Base-by-base conservation (phyloP, 2,797 vertebrate species). In the Diceros bicornis region DNA sequence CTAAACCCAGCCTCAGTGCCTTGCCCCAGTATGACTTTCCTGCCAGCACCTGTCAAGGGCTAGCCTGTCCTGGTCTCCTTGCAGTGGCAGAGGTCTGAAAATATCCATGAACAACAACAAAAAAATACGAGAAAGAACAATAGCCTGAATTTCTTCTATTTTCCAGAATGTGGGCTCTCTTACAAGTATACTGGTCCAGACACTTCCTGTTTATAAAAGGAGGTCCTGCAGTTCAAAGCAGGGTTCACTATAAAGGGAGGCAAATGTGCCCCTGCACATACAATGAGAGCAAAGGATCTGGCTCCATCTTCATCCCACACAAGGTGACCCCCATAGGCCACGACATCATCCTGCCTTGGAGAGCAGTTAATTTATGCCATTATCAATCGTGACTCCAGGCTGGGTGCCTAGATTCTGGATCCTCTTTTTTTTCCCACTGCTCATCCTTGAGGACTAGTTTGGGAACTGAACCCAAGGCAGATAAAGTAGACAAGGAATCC, bases 161-260 rank as follows among this genome's bases (percentile, higher is more conserved):
- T 96, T 92, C 79, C 11, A 41, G 41, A 96, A 79, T 75, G n/a
- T 78, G 78, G 47, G 50, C 32, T 96, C 64, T 62, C n/a, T 82
- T 83, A 85, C 68, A 91, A 86, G 86, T 41, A n/a, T 16, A 23
- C 34, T 55, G 41, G 18, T 57, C 57, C 44, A 92, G 88, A 79
- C 10, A 79, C 59, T 92, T 96, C 71, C 93, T 95, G 52, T 97
- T 97, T 96, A 94, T 62, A 55, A 78, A 83, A 91, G 6, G 62
- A 85, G 52, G 29, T 78, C n/a, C 61, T 82, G 50, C 18, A 29
- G 2, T 90, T 94, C 83, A 96, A 92, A 96, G 82, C 41, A 74
- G 10, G 23, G 27, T 29, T 91, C 68, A 8, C 68, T 89, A 72
- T 41, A 27, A 72, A 96, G 61, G 64, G 44, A 69, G 32, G 32